Evolutionary conservation across 2,797 vertebrate genomes (phyloP).

Genomic region (Acanthiza pusilla): DNA sequence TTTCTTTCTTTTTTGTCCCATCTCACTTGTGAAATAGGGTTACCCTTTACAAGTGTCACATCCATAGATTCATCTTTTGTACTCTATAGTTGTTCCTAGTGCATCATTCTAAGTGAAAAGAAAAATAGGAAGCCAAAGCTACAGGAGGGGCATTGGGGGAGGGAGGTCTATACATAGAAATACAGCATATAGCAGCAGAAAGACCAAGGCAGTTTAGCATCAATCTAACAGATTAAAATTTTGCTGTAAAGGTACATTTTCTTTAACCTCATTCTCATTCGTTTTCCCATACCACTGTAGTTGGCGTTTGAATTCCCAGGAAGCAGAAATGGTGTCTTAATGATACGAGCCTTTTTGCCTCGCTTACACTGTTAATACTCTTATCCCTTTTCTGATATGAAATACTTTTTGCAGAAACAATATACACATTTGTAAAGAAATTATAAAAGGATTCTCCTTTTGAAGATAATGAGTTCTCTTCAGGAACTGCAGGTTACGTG

Average conservation of each 20-base stretch:
- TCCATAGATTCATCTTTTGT: slow-evolving; percentile 79
- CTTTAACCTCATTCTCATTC: slow-evolving; percentile 71
- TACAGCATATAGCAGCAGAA: slow-evolving; percentile 48
- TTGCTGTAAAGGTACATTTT: slow-evolving; percentile 72
- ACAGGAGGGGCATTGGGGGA: slow-evolving; percentile 49
- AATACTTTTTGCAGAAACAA: slow-evolving; percentile 79
- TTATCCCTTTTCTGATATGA: slow-evolving; percentile 75
- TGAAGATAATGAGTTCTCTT: slow-evolving; percentile 85
- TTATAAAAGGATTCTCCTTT: slow-evolving; percentile 81
- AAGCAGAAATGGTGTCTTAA: slow-evolving; percentile 69
- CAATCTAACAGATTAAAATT: slow-evolving; percentile 70
- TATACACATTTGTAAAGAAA: slow-evolving; percentile 83
- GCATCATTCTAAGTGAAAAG: slow-evolving; percentile 73
- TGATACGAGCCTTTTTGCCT: slow-evolving; percentile 68
- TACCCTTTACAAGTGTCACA: slow-evolving; percentile 81
- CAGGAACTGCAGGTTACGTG: slow-evolving; percentile 81
- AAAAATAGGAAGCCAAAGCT: slow-evolving; percentile 68
- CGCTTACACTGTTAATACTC: slow-evolving; percentile 76
- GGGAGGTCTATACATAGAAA: slow-evolving; percentile 19
- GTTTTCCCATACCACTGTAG: slow-evolving; percentile 62
- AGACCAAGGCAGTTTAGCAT: slow-evolving; percentile 57
- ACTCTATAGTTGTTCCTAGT: slow-evolving; percentile 75
- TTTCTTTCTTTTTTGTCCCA: slow-evolving; percentile 77
- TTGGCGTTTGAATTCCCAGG: slow-evolving; percentile 66
- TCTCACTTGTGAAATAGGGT: slow-evolving; percentile 83